Base-by-base conservation (phyloP, 2,113 vertebrate species). In the Syngnathoides biaculeatus region DNA sequence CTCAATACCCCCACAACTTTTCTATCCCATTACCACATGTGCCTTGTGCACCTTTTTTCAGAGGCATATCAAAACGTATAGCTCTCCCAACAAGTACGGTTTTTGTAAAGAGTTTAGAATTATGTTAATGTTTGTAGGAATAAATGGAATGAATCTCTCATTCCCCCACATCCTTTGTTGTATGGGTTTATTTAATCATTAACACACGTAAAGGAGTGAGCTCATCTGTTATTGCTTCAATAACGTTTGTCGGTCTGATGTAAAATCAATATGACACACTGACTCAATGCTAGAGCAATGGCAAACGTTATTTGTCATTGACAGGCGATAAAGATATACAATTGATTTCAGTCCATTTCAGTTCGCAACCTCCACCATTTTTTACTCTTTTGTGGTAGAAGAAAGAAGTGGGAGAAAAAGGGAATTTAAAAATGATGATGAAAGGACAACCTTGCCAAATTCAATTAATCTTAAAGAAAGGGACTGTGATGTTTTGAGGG, bases 281-380 rank as follows among this genome's bases (percentile, higher is more conserved):
- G 84, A 85, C 79, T 84, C 79, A 83, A 86, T 85, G 75, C 79
- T 64, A 62, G 76, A 80, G 80, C 78, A 64, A 82, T 85, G 81
- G 86, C 71, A 88, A 84, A 83, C 79, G 72, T 85, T 86, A 88
- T 89, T 86, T 85, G 83, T 91, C 86, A 87, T 89, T 42, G 77
- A 82, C 75, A 80, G 82, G 82, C 86, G 84, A 89, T 90, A 90
- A 90, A 90, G 86, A 89, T 84, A 79, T 88, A 88, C 80, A 86
- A 90, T 90, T 86, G 86, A 91, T 89, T 87, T 88, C 83, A 68
- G 47, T 63, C 67, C 64, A 39, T 74, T 76, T 17, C 60, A 43
- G 24, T 62, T n/a, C 13, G 12, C 39, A 62, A 26, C 39, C 39
- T 59, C 39, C 48, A 27, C 52, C 35, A n/a, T 53, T 13, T 24